Conservation (phyloP, 2,797 vertebrate genomes). For the Rhinoraja longicauda region DNA sequence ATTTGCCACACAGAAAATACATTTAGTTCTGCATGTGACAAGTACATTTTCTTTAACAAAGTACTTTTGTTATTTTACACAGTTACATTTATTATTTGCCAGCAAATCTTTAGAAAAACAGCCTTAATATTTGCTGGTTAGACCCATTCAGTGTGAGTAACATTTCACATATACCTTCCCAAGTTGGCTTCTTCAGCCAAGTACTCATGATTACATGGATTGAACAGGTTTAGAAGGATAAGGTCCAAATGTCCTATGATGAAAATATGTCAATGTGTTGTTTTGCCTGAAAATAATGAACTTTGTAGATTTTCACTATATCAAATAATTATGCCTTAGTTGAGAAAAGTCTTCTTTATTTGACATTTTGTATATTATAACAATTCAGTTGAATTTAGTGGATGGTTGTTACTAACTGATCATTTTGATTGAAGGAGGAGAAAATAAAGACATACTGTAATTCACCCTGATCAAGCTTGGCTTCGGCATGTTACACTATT, state of each 20-base stretch:
- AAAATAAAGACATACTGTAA: neutral
- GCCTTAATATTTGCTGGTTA: neutral
- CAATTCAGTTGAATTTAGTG: neutral
- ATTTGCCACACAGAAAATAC: neutral
- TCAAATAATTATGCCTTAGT: neutral
- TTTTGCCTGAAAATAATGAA: too few relatives aligned
- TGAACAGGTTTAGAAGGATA: too few relatives aligned
- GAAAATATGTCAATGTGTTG: too few relatives aligned
- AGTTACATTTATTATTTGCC: neutral
- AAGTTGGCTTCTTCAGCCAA: neutral
- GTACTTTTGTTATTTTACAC: neutral
- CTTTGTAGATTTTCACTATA: too few relatives aligned
- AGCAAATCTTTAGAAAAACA: neutral
- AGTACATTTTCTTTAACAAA: neutral
- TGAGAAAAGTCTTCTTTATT: neutral
- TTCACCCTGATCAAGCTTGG: neutral
- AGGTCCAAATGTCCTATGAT: too few relatives aligned
- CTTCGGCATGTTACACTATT: neutral
- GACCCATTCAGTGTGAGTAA: neutral
- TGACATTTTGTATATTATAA: neutral
- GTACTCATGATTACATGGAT: neutral
- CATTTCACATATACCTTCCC: neutral
- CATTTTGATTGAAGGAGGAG: neutral
- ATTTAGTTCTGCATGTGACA: neutral
- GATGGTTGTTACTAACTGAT: neutral